A percentile compares a stretch with the other conserved stretches of the same genome.
Evolutionary conservation across 2,113 vertebrate species (phyloP).

Genomic region (Brevimyrus niger): DNA sequence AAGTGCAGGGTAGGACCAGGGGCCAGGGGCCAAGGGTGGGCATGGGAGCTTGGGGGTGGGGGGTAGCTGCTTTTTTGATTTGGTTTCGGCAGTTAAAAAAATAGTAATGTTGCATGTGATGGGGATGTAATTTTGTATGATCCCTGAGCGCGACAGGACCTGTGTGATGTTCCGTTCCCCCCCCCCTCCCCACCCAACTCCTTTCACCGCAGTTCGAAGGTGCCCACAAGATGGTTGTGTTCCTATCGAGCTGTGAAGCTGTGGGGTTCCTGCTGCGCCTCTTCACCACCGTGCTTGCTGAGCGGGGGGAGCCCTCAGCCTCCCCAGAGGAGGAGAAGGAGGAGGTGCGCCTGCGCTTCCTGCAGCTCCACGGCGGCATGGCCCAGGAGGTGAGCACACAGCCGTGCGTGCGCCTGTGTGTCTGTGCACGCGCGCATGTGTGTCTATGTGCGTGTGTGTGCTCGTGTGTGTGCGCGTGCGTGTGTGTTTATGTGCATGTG

Average conservation of each 20-base stretch:
- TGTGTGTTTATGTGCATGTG: not conserved
- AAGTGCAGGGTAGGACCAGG: conserved; percentile 71
- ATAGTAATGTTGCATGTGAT: not conserved
- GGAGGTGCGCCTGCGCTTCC: conserved; percentile 48
- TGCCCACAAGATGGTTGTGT: conserved; percentile 79
- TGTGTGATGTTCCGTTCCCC: not conserved
- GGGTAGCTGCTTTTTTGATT: not conserved
- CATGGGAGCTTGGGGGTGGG: not conserved
- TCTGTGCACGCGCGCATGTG: not conserved
- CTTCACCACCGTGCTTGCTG: conserved; percentile 64
- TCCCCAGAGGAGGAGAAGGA: conserved; percentile 27
- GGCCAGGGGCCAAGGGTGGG: not conserved
- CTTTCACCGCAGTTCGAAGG: conserved; percentile 61
- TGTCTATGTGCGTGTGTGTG: not conserved
- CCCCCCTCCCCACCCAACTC: not conserved
- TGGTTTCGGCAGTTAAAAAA: not conserved
- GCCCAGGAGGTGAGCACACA: conserved; percentile 74
- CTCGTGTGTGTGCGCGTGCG: not conserved
- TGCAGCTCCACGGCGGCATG: conserved; percentile 85
- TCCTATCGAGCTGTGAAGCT: conserved; percentile 84
- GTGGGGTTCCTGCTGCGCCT: conserved; percentile 81
- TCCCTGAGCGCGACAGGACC: not conserved
- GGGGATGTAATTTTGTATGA: not conserved
- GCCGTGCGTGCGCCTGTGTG: not conserved
- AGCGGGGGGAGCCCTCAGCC: not conserved